Percentiles rank a stretch among this genome's conserved stretches.
Conservation (phyloP, 2,888 invertebrate genomes). For the Drosophila differens region DNA sequence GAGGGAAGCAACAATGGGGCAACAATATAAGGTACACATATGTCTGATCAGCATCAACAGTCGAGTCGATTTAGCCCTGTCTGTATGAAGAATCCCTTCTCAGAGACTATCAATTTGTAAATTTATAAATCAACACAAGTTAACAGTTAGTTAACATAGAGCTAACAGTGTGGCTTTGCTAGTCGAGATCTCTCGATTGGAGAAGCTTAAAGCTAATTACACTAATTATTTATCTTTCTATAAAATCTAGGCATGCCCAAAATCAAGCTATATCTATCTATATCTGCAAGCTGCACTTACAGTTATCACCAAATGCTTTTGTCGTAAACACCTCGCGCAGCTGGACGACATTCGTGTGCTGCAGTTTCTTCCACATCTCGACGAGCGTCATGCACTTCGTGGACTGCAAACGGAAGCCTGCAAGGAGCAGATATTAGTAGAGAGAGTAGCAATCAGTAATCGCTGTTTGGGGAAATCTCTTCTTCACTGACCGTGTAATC, state of each 20-base stretch:
- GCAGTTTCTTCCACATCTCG: constrained; percentile 97
- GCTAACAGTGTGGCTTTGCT: neutral
- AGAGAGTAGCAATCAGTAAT: neutral
- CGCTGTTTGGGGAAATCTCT: too few relatives aligned
- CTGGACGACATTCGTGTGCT: constrained; percentile 97
- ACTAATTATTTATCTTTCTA: neutral
- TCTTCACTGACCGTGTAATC: constrained; percentile 90
- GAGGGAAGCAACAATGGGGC: neutral
- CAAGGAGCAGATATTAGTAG: neutral
- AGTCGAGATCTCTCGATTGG: neutral
- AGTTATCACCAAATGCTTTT: constrained; percentile 97
- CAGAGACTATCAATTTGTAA: neutral
- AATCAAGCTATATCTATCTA: too few relatives aligned
- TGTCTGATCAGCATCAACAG: neutral
- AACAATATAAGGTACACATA: neutral
- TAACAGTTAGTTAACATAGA: neutral
- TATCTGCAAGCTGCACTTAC: constrained; percentile 87
- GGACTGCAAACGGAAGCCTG: constrained; percentile 92
- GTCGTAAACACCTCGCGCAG: constrained; percentile 97
- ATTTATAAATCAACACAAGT: neutral
- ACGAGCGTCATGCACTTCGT: constrained; percentile 94
- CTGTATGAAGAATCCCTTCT: neutral
- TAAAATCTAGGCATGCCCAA: neutral
- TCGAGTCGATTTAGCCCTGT: neutral
- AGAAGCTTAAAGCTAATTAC: neutral